A percentile compares a stretch with the other conserved stretches of the same genome.
phyloP scores from a whole-genome alignment of 2,888 invertebrate genomes.

The Amblyjoppa fuscipennis region DNA sequence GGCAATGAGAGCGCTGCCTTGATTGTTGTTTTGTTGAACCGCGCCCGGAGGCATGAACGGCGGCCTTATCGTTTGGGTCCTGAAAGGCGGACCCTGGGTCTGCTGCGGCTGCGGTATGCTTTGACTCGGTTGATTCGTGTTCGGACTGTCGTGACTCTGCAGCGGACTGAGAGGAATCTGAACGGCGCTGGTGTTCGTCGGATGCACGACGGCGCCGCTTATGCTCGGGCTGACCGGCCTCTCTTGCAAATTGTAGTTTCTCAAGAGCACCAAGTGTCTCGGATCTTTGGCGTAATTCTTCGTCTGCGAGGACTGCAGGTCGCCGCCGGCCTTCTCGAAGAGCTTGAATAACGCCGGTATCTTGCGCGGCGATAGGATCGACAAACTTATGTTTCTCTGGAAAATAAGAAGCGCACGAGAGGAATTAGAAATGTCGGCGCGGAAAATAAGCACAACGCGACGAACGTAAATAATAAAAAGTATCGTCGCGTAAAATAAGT shows the following conservation, averaged over 20 bases:
- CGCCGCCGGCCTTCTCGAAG: conserved; percentile 96
- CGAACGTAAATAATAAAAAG: not conserved
- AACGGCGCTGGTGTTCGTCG: conserved; percentile 78
- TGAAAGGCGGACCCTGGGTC: conserved; percentile 84
- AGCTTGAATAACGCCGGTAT: conserved; percentile 94
- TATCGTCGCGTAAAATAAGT: not conserved
- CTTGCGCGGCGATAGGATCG: conserved; percentile 95
- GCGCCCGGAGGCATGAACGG: conserved; percentile 80
- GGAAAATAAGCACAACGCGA: not conserved
- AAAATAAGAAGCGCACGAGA: conserved; percentile 57
- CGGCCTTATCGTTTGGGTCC: conserved; percentile 80
- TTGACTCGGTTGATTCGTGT: conserved; percentile 84
- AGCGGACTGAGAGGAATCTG: conserved; percentile 86
- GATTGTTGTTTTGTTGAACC: conserved; percentile 80
- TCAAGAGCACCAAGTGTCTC: conserved; percentile 90
- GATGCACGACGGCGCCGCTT: conserved; percentile 85
- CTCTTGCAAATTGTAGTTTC: conserved; percentile 87
- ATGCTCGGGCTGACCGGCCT: conserved; percentile 89
- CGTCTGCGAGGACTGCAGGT: conserved; percentile 91
- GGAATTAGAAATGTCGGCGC: too few species aligned
- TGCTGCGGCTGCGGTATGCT: conserved; percentile 81
- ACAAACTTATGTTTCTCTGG: conserved; percentile 93
- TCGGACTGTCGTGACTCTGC: conserved; percentile 87
- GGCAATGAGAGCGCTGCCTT: conserved; percentile 87
- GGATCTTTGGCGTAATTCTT: conserved; percentile 97